Percentiles rank a stretch among this genome's conserved stretches.
phyloP scores from a whole-genome alignment of 2,797 vertebrate species.

The Salmo trutta region DNA sequence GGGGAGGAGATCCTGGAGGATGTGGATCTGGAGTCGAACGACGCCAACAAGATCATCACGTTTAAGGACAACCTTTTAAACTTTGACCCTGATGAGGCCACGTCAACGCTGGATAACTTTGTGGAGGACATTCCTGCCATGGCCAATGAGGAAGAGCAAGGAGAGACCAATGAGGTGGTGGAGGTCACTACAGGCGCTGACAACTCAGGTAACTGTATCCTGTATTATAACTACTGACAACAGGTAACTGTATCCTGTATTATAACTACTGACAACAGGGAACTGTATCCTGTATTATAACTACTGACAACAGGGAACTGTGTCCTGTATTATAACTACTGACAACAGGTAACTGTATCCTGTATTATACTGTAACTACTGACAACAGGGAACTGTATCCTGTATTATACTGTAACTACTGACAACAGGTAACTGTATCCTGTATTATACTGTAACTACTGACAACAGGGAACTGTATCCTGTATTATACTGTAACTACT shows the following conservation, averaged over 20 bases:
- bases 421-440: background rate
- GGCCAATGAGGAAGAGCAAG: slow-evolving; percentile 41
- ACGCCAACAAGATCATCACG: slow-evolving; percentile 58
- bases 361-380: too few species aligned
- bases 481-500: background rate
- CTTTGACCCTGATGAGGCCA: slow-evolving; percentile 26
- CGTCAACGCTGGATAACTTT: slow-evolving; percentile 47
- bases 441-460: too few species aligned
- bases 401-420: background rate
- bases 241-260: background rate
- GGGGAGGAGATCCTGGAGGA: slow-evolving; percentile 25
- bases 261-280: too few species aligned
- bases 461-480: too few species aligned
- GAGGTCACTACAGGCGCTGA: slow-evolving; percentile 44
- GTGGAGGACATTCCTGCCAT: slow-evolving; percentile 45
- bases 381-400: too few species aligned
- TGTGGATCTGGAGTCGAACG: slow-evolving; percentile 42
- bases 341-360: too few species aligned
- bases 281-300: too few species aligned
- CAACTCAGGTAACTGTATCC: slow-evolving; percentile 50
- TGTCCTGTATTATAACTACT: too few species aligned
- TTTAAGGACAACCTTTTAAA: slow-evolving; percentile 49
- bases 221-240: background rate
- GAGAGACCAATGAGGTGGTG: slow-evolving; percentile 49
- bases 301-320: too few species aligned